Evolutionary conservation across 2,888 invertebrate genomes (phyloP), one percentile per base, ranked within the genome.

Genomic region (Neoitamus cyanurus): DNA sequence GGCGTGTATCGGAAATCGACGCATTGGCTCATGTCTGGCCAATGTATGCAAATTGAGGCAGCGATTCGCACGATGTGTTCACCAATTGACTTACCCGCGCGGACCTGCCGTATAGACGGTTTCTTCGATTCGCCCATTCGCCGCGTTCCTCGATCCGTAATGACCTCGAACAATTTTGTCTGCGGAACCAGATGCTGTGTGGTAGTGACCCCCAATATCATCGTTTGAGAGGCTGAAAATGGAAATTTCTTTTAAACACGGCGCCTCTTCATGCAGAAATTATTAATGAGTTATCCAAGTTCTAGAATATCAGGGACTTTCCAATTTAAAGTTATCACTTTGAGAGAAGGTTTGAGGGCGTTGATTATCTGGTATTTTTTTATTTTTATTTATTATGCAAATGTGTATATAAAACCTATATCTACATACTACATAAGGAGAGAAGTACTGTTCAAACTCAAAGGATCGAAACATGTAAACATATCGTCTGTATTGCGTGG

Each of bases 41-140:
- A 83, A 2, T 42, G 31, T 70, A 70, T 82, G 82, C 36, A 82
- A 69, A 82, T 83, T 31, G 78, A 34, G n/a, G n/a, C 42, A 42
- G n/a, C n/a, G 42, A 42, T n/a, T 42, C 15, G n/a, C n/a, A n/a
- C 28, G 6, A 7, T 31, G 31, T 46, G 42, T 78, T 78, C 48
- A 70, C 70, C 25, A 30, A 37, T 20, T 7, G 37, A 69, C 92
- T 92, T 88, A 94, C 92, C 96, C 96, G 90, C 95, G 93, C 86
- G 95, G 94, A 84, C 96, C 96, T 68, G 96, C 95, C 7, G 96
- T 94, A 89, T 96, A 96, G 69, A 94, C 92, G 2, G 94, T 95
- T 88, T 94, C 94, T 88, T 95, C 94, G 80, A 95, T 92, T 77
- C 93, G 93, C 83, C 95, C 95, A 86, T 93, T 94, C 86, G 93